phyloP scores from a whole-genome alignment of 2,797 vertebrate species.

The Remorina albescens region DNA sequence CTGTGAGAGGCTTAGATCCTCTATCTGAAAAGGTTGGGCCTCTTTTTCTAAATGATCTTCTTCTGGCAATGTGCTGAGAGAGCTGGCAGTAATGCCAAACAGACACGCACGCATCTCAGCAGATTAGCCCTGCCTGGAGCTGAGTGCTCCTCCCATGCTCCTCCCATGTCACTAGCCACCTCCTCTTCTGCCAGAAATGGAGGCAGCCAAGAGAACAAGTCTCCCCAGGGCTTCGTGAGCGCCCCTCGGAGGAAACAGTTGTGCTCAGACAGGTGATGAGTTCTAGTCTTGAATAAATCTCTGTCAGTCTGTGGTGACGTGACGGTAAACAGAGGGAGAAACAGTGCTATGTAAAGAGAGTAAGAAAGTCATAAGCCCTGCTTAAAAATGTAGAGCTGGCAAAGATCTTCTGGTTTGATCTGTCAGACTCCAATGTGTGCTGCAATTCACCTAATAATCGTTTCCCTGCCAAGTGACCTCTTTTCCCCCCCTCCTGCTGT shows the following conservation, averaged over 20 bases:
- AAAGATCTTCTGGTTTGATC: conserved; percentile 45
- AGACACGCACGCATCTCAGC: conserved; percentile 38
- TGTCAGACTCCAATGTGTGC: conserved; percentile 16
- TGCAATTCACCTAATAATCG: conserved; percentile 44
- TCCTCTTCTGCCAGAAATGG: conserved; percentile 46
- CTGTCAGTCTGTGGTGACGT: conserved; percentile 39
- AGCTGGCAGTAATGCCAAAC: conserved; percentile 52
- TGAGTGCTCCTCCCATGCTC: conserved; percentile 40
- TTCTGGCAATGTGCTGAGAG: conserved; percentile 46
- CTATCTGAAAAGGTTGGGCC: conserved; percentile 35
- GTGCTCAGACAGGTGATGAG: conserved; percentile 60
- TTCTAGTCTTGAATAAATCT: conserved; percentile 53
- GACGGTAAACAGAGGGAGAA: conserved; percentile 1
- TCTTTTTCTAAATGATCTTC: conserved; percentile 46
- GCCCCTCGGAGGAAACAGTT: conserved; percentile 8
- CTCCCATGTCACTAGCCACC: conserved; percentile 52
- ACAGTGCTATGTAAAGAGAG: conserved; percentile 32
- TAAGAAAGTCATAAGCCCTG: conserved; percentile 28
- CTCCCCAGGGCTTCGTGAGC: conserved; percentile 45
- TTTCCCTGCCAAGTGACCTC: conserved; percentile 48
- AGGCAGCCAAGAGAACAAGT: conserved; percentile 58
- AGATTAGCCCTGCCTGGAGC: conserved; percentile 64
- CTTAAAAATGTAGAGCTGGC: conserved; percentile 61
- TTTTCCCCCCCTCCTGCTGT: conserved; percentile 14
- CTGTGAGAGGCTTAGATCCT: conserved; percentile 37